Conservation (phyloP, 2,888 invertebrate genomes). For the Leptopterna dolabrata region DNA sequence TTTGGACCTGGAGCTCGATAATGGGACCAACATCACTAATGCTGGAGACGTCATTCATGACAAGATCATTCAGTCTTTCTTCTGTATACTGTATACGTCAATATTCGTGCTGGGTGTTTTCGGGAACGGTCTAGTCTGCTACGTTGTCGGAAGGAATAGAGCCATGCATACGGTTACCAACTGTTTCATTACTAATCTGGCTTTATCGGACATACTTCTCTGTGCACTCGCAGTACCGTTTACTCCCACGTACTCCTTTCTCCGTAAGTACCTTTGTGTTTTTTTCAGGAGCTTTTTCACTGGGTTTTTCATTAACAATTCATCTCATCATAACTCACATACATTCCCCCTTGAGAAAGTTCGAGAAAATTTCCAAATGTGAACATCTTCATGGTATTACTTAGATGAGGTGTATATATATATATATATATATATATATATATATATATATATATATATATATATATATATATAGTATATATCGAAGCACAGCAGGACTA, state of each 20-base stretch:
- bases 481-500: no score
- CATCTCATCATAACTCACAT: no score
- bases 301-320: no score
- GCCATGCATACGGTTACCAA: conserved; percentile 99
- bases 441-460: no score
- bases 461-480: no score
- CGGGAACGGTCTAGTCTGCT: conserved; percentile 92
- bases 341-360: no score
- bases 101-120: conserved; percentile 88
- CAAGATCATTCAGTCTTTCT: conserved; percentile 77
- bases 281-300: no score
- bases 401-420: no score
- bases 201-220: conserved; percentile 92
- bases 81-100: conserved; percentile 79
- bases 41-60: conserved; percentile 71
- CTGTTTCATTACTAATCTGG: conserved; percentile 95
- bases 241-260: conserved; percentile 93
- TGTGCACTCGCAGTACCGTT: conserved; percentile 95
- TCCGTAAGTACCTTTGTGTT: conserved; percentile 70
- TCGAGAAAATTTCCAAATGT: no score
- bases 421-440: no score
- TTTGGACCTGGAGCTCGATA: conserved; percentile 6
- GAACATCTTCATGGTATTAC: no score
- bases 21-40: conserved; percentile 1
- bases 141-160: conserved; percentile 90